Conservation (phyloP, 2,797 vertebrate genomes). For the Galagoides demidoff region DNA sequence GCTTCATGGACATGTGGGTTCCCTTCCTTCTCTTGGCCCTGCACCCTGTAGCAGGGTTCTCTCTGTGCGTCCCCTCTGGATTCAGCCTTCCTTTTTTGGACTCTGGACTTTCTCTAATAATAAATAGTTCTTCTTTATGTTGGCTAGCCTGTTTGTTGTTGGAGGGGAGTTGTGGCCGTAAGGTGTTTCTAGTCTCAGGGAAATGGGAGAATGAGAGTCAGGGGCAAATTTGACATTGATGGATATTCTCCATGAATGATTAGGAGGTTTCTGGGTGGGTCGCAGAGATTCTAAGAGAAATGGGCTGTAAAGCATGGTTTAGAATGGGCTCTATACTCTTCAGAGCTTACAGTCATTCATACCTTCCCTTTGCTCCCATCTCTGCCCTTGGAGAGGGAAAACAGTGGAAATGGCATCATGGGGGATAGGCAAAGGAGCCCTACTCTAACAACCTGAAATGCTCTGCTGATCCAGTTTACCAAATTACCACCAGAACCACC, state of each 20-base stretch:
- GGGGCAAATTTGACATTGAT: not conserved
- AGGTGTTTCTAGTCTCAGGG: not conserved
- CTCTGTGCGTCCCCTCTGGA: not conserved
- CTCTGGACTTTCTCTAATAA: slow-evolving; percentile 52
- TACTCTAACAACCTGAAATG: not conserved
- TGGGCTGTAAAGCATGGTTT: not conserved
- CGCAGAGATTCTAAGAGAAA: not conserved
- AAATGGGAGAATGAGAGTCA: not conserved
- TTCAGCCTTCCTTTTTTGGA: not conserved
- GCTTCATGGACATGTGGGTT: not conserved
- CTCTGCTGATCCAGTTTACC: not conserved
- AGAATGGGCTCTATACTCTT: not conserved
- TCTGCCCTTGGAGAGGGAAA: not conserved
- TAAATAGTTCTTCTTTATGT: slow-evolving; percentile 64
- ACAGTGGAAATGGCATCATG: not conserved
- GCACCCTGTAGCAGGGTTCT: not conserved
- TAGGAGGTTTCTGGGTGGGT: not conserved
- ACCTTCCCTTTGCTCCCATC: not conserved
- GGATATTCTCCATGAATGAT: not conserved
- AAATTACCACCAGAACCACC: not conserved
- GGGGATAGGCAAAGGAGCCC: not conserved
- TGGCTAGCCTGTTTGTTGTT: not conserved
- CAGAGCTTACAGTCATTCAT: not conserved
- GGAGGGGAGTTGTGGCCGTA: not conserved
- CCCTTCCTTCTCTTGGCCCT: not conserved